Evolutionary conservation across 2,888 invertebrate species (phyloP).

Genomic region (Eupithecia insigniata): DNA sequence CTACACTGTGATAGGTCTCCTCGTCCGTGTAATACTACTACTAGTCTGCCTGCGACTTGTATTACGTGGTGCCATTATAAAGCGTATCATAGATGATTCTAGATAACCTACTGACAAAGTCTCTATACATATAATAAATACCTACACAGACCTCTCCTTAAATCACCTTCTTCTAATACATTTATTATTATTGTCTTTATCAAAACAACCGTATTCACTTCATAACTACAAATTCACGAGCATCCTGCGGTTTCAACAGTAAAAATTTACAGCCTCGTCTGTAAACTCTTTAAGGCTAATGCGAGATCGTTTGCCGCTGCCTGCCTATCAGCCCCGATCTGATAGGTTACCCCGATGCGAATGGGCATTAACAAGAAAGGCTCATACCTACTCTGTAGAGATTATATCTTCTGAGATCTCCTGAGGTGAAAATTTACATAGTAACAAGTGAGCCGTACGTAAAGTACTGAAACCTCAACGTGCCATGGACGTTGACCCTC

Average conservation of each 20-base stretch:
- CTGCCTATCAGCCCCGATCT: background rate
- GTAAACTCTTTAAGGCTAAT: background rate
- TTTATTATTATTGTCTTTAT: background rate
- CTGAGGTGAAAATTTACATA: background rate
- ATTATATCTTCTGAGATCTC: background rate
- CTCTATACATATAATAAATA: too few species aligned
- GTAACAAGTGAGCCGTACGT: background rate
- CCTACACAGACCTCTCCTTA: too few species aligned
- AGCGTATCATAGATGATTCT: too few species aligned
- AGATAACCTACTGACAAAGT: too few species aligned
- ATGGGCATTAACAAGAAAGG: background rate
- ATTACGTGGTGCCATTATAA: too few species aligned
- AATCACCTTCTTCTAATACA: too few species aligned
- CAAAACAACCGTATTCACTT: background rate
- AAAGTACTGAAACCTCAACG: background rate
- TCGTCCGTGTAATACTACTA: background rate
- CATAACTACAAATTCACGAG: background rate
- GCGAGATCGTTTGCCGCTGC: background rate
- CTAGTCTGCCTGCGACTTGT: too few species aligned
- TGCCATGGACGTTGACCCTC: too few species aligned
- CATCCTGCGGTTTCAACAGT: background rate
- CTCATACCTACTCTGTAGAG: background rate
- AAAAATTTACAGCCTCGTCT: background rate
- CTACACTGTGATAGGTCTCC: background rate
- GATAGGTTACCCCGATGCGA: background rate